Evolutionary conservation across 2,113 vertebrate species (phyloP).

Genomic region (Murina feae): DNA sequence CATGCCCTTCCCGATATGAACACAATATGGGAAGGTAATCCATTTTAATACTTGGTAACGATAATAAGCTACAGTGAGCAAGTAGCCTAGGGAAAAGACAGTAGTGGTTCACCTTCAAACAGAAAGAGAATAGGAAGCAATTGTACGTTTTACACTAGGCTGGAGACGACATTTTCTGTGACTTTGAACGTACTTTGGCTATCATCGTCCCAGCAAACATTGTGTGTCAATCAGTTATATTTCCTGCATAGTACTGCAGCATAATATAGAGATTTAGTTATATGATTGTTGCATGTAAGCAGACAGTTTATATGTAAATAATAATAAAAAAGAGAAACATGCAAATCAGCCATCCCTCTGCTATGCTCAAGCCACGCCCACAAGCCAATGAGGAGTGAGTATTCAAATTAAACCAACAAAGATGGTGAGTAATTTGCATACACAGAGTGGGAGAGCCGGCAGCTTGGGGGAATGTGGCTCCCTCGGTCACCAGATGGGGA

Average conservation of each 20-base stretch:
- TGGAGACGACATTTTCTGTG: slow-evolving; percentile 80
- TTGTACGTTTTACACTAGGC: slow-evolving; percentile 80
- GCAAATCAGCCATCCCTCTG: no score
- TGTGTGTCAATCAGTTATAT: slow-evolving; percentile 78
- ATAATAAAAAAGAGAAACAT: no score
- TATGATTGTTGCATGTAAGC: slow-evolving; percentile 72
- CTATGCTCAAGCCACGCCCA: no score
- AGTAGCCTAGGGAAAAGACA: slow-evolving; percentile 81
- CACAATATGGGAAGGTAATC: slow-evolving; percentile 80
- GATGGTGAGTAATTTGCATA: no score
- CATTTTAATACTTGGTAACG: slow-evolving; percentile 81
- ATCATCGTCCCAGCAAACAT: slow-evolving; percentile 76
- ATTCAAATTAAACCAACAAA: no score
- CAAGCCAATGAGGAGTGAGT: no score
- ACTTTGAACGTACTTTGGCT: slow-evolving; percentile 84
- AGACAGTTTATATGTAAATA: slow-evolving; percentile 72
- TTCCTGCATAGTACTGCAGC: slow-evolving; percentile 73
- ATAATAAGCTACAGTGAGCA: slow-evolving; percentile 81
- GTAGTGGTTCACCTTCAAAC: slow-evolving; percentile 81
- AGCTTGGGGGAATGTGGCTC: no score
- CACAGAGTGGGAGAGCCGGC: no score
- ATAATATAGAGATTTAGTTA: slow-evolving; percentile 76
- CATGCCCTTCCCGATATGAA: slow-evolving; percentile 73
- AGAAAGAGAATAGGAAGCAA: slow-evolving; percentile 79
- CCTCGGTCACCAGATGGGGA: no score